Conservation (phyloP, 2,113 vertebrate species). For the Heterotilapia buettikoferi region DNA sequence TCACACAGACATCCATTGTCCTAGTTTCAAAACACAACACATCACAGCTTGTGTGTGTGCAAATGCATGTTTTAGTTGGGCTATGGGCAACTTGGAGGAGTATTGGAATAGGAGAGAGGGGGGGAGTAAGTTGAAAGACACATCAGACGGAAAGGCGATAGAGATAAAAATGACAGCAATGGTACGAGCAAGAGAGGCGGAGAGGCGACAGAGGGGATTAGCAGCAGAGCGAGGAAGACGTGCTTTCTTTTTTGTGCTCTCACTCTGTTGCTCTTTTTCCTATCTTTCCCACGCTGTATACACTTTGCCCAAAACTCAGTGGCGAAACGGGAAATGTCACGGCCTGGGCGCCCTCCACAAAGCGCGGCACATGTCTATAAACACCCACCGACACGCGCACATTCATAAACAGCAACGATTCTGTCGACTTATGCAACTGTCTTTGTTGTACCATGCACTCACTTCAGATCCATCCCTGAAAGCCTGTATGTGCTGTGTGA, state of each 20-base stretch:
- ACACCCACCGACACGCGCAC: not conserved
- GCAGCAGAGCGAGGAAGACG: conserved; percentile 20
- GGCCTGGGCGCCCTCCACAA: not conserved
- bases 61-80: not conserved
- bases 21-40: not conserved
- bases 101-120: not conserved
- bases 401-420: conserved; percentile 17
- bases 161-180: conserved; percentile 54
- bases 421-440: conserved; percentile 49
- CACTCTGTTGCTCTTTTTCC: not conserved
- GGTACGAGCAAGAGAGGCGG: conserved; percentile 7
- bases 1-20: not conserved
- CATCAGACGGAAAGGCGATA: conserved; percentile 25
- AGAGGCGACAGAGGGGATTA: conserved; percentile 43
- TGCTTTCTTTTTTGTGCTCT: not conserved
- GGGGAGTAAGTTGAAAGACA: not conserved
- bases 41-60: not conserved
- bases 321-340: not conserved
- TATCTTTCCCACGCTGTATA: not conserved
- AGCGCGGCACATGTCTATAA: not conserved
- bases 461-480: conserved; percentile 5
- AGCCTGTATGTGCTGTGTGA: conserved; percentile 5
- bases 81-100: not conserved
- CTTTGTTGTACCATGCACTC: conserved; percentile 31
- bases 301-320: not conserved